Evolutionary conservation across 2,797 vertebrate genomes (phyloP).

Genomic region (Enteromius mattozi): DNA sequence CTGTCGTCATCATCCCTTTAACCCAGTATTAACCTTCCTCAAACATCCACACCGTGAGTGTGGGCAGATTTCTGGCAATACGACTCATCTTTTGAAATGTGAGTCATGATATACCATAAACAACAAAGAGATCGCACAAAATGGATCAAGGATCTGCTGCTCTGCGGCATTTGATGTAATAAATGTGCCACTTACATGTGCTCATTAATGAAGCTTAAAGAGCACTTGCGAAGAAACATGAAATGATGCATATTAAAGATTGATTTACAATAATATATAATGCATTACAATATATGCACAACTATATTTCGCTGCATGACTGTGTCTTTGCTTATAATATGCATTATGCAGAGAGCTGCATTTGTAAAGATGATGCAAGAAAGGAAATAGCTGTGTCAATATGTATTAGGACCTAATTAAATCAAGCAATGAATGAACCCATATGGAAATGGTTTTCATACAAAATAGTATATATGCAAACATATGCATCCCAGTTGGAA

Average conservation of each 20-base stretch:
- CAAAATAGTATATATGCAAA: neutral
- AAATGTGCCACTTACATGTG: neutral
- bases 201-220: neutral
- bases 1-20: constrained; percentile 11
- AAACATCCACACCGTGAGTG: constrained; percentile 20
- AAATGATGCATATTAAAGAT: neutral
- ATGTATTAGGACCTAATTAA: neutral
- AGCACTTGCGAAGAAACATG: neutral
- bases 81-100: constrained; percentile 24
- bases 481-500: neutral
- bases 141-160: constrained; percentile 8
- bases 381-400: neutral
- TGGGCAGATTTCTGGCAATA: constrained; percentile 12
- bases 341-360: neutral
- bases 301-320: neutral
- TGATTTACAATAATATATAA: neutral
- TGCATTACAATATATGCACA: neutral
- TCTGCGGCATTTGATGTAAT: constrained; percentile 18
- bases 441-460: neutral
- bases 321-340: neutral
- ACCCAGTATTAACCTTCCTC: constrained; percentile 15
- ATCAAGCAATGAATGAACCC: neutral
- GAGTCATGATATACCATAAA: constrained; percentile 21
- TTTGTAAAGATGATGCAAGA: constrained; percentile 9
- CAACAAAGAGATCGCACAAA: constrained; percentile 4